These are phyloP conservation scores for Ochlodes sylvanus DNA, from an alignment of 2,888 invertebrate genomes.

Conservation along the genomic window DNA sequence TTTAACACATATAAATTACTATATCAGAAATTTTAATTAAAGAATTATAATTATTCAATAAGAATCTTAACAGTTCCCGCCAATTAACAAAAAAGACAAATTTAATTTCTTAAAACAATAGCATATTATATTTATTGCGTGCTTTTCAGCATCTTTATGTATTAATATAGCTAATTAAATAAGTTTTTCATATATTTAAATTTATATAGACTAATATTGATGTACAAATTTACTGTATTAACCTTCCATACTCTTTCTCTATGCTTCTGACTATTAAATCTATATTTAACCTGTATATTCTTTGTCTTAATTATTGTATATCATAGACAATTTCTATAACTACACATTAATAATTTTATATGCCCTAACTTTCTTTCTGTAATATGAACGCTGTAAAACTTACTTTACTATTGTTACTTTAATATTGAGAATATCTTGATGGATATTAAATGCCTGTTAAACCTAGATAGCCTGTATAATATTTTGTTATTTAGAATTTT, in stretches of 20 bases:
- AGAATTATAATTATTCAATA: too few species aligned
- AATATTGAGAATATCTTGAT: too few species aligned
- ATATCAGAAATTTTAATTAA: too few species aligned
- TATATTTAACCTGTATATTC: conserved; percentile 9
- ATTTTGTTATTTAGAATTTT: too few species aligned
- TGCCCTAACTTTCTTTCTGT: too few species aligned
- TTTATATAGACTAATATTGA: conserved; percentile 14
- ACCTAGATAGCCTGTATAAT: too few species aligned
- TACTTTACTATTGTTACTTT: too few species aligned
- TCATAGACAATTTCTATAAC: not conserved
- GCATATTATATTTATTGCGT: not conserved
- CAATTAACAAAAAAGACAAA: not conserved
- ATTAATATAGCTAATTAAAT: conserved; percentile 10
- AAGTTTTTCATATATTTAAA: conserved; percentile 13
- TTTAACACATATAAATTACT: not conserved
- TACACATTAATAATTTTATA: not conserved
- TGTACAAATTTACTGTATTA: conserved; percentile 10
- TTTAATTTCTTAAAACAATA: not conserved
- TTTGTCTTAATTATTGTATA: not conserved
- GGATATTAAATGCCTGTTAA: too few species aligned
- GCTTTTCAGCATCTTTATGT: conserved; percentile 13
- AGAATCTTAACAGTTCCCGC: not conserved
- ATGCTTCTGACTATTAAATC: conserved; percentile 8
- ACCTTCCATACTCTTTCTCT: conserved; percentile 9
- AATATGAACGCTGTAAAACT: too few species aligned